phyloP scores from a whole-genome alignment of 2,113 vertebrate species.

The Labrus mixtus region DNA sequence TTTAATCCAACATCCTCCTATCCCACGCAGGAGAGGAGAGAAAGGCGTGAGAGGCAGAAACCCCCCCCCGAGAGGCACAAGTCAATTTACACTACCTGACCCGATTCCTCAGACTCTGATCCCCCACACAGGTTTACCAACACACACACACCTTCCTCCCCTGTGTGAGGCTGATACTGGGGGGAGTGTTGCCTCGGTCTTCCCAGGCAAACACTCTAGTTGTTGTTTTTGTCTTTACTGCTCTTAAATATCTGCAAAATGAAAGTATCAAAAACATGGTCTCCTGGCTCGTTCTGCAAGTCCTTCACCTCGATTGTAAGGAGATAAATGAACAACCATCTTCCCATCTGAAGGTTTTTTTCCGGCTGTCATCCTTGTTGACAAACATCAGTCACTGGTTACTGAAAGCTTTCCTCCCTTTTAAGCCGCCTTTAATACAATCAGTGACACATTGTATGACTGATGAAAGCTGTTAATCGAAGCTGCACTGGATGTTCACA shows the following conservation, averaged over 20 bases:
- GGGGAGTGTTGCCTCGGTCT: background rate
- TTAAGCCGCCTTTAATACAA: conserved; percentile 11
- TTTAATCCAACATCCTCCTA: conserved; percentile 8
- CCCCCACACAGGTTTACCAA: conserved; percentile 8
- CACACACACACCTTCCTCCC: background rate
- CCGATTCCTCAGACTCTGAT: conserved; percentile 5
- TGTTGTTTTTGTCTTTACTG: conserved; percentile 7
- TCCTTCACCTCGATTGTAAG: background rate
- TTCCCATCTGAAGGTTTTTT: conserved; percentile 1
- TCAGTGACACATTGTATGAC: conserved; percentile 13
- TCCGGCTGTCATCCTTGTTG: background rate
- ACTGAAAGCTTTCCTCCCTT: background rate
- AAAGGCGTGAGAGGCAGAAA: conserved; percentile 10
- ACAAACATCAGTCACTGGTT: conserved; percentile 4
- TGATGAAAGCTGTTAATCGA: background rate
- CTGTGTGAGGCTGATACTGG: conserved; percentile 8
- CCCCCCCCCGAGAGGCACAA: background rate
- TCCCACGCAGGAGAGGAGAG: conserved; percentile 30
- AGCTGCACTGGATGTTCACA: background rate
- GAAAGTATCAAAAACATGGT: background rate
- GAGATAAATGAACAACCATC: background rate
- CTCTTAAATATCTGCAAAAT: background rate
- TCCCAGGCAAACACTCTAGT: background rate
- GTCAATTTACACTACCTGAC: conserved; percentile 29
- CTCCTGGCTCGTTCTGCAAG: background rate